Percentiles rank a stretch among this genome's conserved stretches.
These are phyloP conservation scores for Ooceraea biroi DNA, from an alignment of 1,140 invertebrate species.

Conservation along the genomic window DNA sequence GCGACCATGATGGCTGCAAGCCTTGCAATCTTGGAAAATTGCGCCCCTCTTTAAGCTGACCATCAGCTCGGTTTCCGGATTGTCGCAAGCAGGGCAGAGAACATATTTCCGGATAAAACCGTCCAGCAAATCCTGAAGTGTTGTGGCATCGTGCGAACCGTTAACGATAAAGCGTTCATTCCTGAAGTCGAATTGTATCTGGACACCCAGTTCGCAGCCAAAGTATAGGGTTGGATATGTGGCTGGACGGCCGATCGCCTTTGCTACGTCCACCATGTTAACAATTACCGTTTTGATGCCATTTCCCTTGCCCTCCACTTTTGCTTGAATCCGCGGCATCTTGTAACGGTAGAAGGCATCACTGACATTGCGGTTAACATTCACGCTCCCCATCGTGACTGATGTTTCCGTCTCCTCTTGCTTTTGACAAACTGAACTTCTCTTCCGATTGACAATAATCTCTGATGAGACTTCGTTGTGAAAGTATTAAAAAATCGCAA, in stretches of 20 bases:
- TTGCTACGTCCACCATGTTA: constrained; percentile 99
- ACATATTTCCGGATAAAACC: constrained; percentile 99
- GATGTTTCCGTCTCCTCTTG: constrained; percentile 65
- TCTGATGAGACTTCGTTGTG: constrained; percentile 72
- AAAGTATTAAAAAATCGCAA: constrained; percentile 54
- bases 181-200: constrained; percentile 99
- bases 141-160: constrained; percentile 98
- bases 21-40: constrained; percentile 98
- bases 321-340: constrained; percentile 99
- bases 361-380: constrained; percentile 98
- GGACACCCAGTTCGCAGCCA: constrained; percentile 99
- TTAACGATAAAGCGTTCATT: constrained; percentile 99
- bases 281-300: constrained; percentile 99
- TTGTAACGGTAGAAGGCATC: constrained; percentile 99
- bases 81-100: constrained; percentile 98
- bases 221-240: constrained; percentile 99
- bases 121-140: constrained; percentile 98
- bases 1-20: constrained; percentile 98
- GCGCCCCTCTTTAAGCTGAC: constrained; percentile 95
- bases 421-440: constrained; percentile 57
- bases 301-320: constrained; percentile 99
- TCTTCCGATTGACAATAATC: constrained; percentile 53
- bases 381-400: constrained; percentile 94
- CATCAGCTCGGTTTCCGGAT: constrained; percentile 98
- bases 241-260: constrained; percentile 98